Conservation (phyloP, 2,888 invertebrate genomes). For the Diarsia mendica region DNA sequence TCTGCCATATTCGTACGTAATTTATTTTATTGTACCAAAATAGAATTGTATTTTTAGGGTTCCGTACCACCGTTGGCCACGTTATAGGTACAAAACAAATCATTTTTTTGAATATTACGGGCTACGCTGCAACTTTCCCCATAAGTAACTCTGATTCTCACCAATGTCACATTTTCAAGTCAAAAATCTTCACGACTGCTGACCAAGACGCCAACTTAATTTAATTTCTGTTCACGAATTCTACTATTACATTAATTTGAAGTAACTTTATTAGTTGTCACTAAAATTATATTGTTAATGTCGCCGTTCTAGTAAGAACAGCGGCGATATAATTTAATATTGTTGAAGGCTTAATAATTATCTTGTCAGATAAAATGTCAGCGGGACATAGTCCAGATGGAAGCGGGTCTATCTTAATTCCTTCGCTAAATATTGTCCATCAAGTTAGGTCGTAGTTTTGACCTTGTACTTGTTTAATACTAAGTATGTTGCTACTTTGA, state of each 20-base stretch:
- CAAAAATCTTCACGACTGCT: background rate
- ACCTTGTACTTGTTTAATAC: background rate
- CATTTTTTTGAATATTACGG: too few relatives aligned
- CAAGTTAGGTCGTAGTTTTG: conserved; percentile 19
- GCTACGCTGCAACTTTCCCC: background rate
- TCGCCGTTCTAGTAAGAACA: conserved; percentile 3
- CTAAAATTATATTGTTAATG: conserved; percentile 36
- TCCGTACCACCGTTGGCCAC: too few relatives aligned
- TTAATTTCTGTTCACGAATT: conserved; percentile 7
- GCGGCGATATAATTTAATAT: conserved; percentile 47
- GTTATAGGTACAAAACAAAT: too few relatives aligned
- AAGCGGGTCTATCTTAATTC: conserved; percentile 9
- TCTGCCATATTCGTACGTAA: conserved; percentile 3
- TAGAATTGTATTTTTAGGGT: conserved; percentile 1
- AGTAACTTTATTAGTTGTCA: conserved; percentile 30
- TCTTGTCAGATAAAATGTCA: conserved; percentile 56
- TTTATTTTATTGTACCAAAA: conserved; percentile 21
- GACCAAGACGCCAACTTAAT: background rate
- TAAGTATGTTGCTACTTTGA: background rate
- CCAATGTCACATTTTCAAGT: background rate
- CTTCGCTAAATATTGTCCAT: conserved; percentile 38
- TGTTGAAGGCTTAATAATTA: conserved; percentile 40
- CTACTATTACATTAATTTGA: conserved; percentile 7
- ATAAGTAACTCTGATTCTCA: background rate
- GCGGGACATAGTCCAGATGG: conserved; percentile 23